Conservation (phyloP, 2,113 vertebrate genomes). For the Sturnus vulgaris region DNA sequence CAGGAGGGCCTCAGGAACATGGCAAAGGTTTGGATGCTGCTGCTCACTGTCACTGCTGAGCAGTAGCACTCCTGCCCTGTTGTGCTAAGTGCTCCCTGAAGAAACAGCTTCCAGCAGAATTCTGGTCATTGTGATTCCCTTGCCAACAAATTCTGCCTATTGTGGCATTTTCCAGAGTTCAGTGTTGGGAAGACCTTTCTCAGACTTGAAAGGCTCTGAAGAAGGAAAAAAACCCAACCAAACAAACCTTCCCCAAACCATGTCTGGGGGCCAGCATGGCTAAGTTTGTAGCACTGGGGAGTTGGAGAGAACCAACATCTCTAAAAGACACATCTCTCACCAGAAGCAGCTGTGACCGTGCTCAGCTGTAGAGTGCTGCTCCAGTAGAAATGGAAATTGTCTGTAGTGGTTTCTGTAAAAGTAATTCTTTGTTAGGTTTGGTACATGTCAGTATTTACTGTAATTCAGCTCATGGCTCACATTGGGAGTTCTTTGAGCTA, state of each 20-base stretch:
- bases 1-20: neutral
- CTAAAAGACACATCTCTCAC: neutral
- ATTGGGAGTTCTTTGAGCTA: neutral
- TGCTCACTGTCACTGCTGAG: neutral
- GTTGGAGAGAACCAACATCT: neutral
- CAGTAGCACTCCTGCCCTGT: neutral
- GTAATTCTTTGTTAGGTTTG: neutral
- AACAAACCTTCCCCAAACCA: neutral
- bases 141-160: neutral
- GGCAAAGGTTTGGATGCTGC: neutral
- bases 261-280: neutral
- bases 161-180: neutral
- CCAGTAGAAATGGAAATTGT: neutral
- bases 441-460: neutral
- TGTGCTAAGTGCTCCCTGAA: neutral
- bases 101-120: neutral
- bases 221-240: too few relatives aligned
- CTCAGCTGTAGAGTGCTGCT: neutral
- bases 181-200: neutral
- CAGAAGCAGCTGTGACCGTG: neutral
- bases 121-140: neutral
- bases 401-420: neutral
- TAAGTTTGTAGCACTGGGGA: neutral
- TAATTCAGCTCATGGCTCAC: neutral
- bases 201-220: neutral